These are phyloP conservation scores for Nixonia krombeini DNA, from an alignment of 1,140 invertebrate genomes.

Conservation along the genomic window DNA sequence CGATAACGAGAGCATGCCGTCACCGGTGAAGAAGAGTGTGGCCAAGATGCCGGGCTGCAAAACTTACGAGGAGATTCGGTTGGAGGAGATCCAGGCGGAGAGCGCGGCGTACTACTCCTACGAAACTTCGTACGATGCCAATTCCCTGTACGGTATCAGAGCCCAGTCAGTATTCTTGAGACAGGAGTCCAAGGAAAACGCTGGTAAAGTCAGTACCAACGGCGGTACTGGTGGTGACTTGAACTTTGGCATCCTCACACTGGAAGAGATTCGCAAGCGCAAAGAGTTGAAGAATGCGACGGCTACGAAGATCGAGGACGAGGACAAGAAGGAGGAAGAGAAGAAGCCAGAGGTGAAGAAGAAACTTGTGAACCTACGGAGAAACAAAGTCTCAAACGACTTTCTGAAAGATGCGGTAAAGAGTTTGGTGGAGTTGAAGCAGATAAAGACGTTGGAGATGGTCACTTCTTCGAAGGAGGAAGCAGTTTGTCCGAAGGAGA, in stretches of 20 bases:
- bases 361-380: not conserved
- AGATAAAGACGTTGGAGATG: not conserved
- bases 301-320: not conserved
- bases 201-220: no score
- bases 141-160: constrained; percentile 12
- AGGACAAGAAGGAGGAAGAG: no score
- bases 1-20: constrained; percentile 78
- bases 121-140: constrained; percentile 23
- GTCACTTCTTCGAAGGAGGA: not conserved
- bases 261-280: constrained; percentile 65
- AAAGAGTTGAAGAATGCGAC: constrained; percentile 24
- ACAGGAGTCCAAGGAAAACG: no score
- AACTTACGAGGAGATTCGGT: constrained; percentile 77
- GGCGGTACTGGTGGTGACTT: no score
- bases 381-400: constrained; percentile 13
- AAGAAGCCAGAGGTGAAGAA: not conserved
- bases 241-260: constrained; percentile 61
- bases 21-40: constrained; percentile 71
- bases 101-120: constrained; percentile 79
- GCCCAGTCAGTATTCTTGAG: no score
- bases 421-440: constrained; percentile 16
- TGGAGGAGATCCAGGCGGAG: constrained; percentile 79
- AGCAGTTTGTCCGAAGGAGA: not conserved
- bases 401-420: constrained; percentile 27
- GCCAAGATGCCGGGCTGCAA: constrained; percentile 71